Percentiles rank a stretch among this genome's conserved stretches.
Evolutionary conservation across 2,113 vertebrate species (phyloP).

Genomic region (Equus quagga): DNA sequence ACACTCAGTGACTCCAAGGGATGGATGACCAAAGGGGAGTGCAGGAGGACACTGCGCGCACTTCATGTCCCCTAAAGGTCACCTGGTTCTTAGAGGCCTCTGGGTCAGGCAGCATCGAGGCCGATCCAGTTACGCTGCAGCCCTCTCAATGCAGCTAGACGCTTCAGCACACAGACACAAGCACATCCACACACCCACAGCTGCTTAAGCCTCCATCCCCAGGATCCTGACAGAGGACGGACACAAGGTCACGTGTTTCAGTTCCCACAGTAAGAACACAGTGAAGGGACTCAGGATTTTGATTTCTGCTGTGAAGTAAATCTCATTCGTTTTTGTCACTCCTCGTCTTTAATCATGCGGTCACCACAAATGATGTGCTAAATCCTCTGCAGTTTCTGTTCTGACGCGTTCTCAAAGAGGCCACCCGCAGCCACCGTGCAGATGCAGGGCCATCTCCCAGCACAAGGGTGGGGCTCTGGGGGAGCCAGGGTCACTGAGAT

Average conservation of each 20-base stretch:
- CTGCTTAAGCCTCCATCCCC: not conserved
- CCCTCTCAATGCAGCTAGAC: not conserved
- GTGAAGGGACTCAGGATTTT: not conserved
- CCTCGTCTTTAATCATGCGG: not conserved
- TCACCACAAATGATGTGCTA: not conserved
- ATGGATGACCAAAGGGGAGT: fast-evolving
- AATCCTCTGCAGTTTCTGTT: not conserved
- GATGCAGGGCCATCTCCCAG: not conserved
- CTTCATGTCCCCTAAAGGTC: not conserved
- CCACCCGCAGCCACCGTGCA: not conserved
- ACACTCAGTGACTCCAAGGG: not conserved
- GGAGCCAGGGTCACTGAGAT: not conserved
- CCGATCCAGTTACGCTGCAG: not conserved
- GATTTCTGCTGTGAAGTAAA: not conserved
- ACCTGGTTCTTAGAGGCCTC: too few species aligned
- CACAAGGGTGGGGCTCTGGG: not conserved
- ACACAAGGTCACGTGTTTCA: not conserved
- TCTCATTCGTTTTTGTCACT: not conserved
- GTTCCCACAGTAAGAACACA: not conserved
- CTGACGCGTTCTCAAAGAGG: not conserved
- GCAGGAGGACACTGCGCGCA: not conserved
- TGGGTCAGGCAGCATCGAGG: not conserved
- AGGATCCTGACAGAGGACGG: not conserved
- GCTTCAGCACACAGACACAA: not conserved
- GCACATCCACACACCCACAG: not conserved